Evolutionary conservation across 2,888 invertebrate species (phyloP), one percentile per base, ranked within the genome.

Genomic region (Lutraria lutraria): DNA sequence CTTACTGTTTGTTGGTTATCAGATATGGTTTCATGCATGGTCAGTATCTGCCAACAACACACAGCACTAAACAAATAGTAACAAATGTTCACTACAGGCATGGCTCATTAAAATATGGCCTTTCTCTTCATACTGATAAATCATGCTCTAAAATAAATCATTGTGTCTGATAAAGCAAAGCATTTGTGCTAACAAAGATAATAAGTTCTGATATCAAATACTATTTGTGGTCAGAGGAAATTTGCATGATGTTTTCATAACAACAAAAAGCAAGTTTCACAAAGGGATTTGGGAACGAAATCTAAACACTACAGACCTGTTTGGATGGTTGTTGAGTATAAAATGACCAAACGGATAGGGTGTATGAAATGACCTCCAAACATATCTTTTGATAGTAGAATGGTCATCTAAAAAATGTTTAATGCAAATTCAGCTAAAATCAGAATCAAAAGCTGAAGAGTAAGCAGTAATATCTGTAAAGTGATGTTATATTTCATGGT

Each of bases 141-240:
- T 82, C 87, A 87, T 87, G 87, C 56, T 31, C 16, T 72, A 72
- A 43, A 76, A 83, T 87, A 72, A 87, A 87, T 87, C 87, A 87
- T 87, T 82, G 72, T 76, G 72, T 25, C 19, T 53, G 82, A 56
- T 83, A 87, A 87, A 87, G 53, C 53, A 72, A 76, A 76, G 15
- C 31, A 31, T 19, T 76, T 76, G 31, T 76, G 63, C n/a, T 10
- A n/a, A 63, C 1, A 56, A 16, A 56, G 56, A 56, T 56, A 56
- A 43, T 43, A 43, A 43, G 2, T 43, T 8, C 43, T 43, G 56
- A 68, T 4, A 25, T 68, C 63, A 68, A 68, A 25, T 68, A n/a
- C 3, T 68, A n/a, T 13, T 10, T 4, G 25, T 68, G 25, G 63
- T 25, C 25, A 25, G 25, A n/a, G 63, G 63, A 68, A 25, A n/a